These are phyloP conservation scores for Clivina fossor DNA, from an alignment of 2,888 invertebrate species.

Conservation along the genomic window DNA sequence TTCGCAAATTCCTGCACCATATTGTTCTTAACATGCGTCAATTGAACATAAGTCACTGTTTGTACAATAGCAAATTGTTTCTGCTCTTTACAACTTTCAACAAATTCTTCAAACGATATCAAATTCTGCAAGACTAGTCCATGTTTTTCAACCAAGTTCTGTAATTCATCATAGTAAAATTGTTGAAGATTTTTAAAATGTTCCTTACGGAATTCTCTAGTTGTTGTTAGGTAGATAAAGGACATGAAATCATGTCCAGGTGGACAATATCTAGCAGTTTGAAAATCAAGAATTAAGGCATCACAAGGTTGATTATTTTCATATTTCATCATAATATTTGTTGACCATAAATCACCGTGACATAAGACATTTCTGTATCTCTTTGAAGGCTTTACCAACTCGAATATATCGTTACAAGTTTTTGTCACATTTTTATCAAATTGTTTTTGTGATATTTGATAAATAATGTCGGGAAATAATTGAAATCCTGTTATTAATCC, in stretches of 20 bases:
- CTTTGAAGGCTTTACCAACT: constrained; percentile 48
- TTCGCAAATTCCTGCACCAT: constrained; percentile 41
- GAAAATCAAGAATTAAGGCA: constrained; percentile 23
- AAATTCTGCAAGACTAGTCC: constrained; percentile 42
- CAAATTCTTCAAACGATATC: constrained; percentile 45
- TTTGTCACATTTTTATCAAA: constrained; percentile 40
- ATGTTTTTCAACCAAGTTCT: constrained; percentile 42
- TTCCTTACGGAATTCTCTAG: constrained; percentile 43
- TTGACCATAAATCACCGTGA: constrained; percentile 67
- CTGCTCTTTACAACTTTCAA: constrained; percentile 47
- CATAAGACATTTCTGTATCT: constrained; percentile 58
- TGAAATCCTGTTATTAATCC: constrained; percentile 44
- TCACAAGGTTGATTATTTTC: constrained; percentile 14
- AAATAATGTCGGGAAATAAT: constrained; percentile 39
- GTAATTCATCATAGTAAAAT: constrained; percentile 47
- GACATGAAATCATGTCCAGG: constrained; percentile 26
- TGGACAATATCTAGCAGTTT: constrained; percentile 18
- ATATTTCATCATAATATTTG: constrained; percentile 61
- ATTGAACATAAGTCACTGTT: constrained; percentile 46
- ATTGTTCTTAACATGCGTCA: constrained; percentile 43
- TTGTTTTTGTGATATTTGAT: constrained; percentile 40
- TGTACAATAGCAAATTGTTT: constrained; percentile 46
- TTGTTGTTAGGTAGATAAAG: constrained; percentile 45
- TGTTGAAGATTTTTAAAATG: constrained; percentile 45
- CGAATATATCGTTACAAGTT: constrained; percentile 41